Percentiles rank a stretch among this genome's conserved stretches.
These are phyloP conservation scores for Hippocampus zosterae DNA, from an alignment of 2,113 vertebrate species.

Conservation along the genomic window DNA sequence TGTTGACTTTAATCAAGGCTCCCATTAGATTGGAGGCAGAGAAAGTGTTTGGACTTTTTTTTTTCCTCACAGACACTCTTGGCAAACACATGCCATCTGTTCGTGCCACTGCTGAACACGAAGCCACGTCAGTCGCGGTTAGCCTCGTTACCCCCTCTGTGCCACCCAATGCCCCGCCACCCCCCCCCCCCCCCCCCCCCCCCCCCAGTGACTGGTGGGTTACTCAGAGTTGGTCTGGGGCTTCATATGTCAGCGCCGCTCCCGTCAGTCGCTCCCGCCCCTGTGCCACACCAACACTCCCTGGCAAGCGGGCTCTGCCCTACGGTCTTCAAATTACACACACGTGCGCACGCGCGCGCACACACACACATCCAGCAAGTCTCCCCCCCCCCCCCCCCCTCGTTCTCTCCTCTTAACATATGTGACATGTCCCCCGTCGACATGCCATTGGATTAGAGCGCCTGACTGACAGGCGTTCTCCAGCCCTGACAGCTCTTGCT, in stretches of 20 bases:
- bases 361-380: constrained; percentile 66
- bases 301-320: constrained; percentile 60
- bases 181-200: constrained; percentile 39
- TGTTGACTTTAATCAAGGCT: background rate
- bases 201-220: constrained; percentile 70
- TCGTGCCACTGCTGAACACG: constrained; percentile 43
- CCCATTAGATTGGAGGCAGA: background rate
- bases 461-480: constrained; percentile 82
- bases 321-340: constrained; percentile 54
- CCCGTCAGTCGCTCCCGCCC: constrained; percentile 71
- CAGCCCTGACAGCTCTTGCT: constrained; percentile 77
- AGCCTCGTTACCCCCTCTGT: constrained; percentile 46
- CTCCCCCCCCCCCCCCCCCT: too few species aligned
- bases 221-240: constrained; percentile 78
- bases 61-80: background rate
- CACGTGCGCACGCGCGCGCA: too few species aligned
- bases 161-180: too few species aligned
- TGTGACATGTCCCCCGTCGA: constrained; percentile 87
- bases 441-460: constrained; percentile 86
- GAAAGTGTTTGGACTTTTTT: constrained; percentile 2
- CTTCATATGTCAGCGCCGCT: constrained; percentile 85
- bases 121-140: constrained; percentile 60
- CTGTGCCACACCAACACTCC: constrained; percentile 75
- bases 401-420: constrained; percentile 85
- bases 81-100: constrained; percentile 21